phyloP scores from a whole-genome alignment of 2,888 invertebrate genomes.

The Panzeria rudis region DNA sequence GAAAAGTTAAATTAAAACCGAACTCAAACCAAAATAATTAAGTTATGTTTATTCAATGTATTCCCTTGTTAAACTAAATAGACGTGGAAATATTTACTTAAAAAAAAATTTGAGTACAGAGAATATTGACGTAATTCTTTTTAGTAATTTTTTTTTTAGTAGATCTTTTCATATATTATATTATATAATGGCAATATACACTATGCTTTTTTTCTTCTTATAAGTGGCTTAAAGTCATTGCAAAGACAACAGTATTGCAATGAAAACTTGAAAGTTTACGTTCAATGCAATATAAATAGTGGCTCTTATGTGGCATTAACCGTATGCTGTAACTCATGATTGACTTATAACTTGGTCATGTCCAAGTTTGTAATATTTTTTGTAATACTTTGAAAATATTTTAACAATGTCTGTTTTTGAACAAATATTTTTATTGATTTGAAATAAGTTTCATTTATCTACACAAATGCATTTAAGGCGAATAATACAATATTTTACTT shows the following conservation, averaged over 20 bases:
- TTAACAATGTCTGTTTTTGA: slow-evolving; percentile 33
- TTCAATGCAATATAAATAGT: not conserved
- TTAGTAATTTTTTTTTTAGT: too few relatives aligned
- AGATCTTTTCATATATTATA: not conserved
- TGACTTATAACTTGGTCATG: slow-evolving; percentile 48
- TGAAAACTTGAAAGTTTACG: not conserved
- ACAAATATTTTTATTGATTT: slow-evolving; percentile 37
- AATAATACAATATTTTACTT: slow-evolving; percentile 4
- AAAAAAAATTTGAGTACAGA: too few relatives aligned
- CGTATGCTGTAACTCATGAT: slow-evolving; percentile 28
- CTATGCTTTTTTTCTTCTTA: not conserved
- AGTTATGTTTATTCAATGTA: too few relatives aligned
- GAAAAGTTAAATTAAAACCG: too few relatives aligned
- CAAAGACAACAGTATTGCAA: not conserved
- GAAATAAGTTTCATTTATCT: not conserved
- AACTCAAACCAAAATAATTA: too few relatives aligned
- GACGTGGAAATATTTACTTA: too few relatives aligned
- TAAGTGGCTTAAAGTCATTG: not conserved
- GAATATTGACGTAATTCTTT: too few relatives aligned
- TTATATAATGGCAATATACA: not conserved
- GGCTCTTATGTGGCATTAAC: not conserved
- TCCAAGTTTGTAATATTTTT: slow-evolving; percentile 12
- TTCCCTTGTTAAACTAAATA: too few relatives aligned
- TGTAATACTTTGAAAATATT: not conserved
- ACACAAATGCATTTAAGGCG: not conserved